phyloP scores from a whole-genome alignment of 1,140 invertebrate species.

The Drosophila chauvacae region DNA sequence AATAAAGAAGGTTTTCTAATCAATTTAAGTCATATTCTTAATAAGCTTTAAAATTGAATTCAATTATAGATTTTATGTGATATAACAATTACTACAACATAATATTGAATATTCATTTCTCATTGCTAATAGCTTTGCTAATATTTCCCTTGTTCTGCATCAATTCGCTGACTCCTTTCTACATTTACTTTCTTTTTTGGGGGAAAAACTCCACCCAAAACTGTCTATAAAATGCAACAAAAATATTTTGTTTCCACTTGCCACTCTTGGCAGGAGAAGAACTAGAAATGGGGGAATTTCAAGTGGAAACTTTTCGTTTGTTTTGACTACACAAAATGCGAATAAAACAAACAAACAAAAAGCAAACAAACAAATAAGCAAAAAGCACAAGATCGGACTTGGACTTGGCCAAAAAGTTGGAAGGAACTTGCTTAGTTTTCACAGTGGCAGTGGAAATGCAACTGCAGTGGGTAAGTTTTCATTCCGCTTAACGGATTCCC shows the following conservation, averaged over 20 bases:
- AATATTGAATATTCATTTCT: neutral
- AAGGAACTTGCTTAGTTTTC: neutral
- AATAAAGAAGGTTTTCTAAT: neutral
- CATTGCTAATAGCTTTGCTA: neutral
- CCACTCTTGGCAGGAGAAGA: neutral
- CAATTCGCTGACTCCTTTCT: neutral
- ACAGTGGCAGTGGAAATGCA: constrained; percentile 15
- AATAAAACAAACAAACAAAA: constrained; percentile 5
- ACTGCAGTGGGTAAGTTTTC: constrained; percentile 38
- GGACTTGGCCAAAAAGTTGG: constrained; percentile 28
- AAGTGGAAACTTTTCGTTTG: constrained; percentile 39
- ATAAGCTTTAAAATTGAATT: neutral
- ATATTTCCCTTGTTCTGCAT: neutral
- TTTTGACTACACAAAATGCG: constrained; percentile 39
- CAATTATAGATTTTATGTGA: too few relatives aligned
- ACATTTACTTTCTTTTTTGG: neutral
- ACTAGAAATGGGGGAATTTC: constrained; percentile 12
- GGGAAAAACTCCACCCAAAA: neutral
- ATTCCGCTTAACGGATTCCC: constrained; percentile 63
- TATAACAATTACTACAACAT: neutral
- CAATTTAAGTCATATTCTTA: neutral
- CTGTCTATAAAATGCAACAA: constrained; percentile 6
- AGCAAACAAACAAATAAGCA: constrained; percentile 11
- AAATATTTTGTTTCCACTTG: constrained; percentile 24
- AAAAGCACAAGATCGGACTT: constrained; percentile 6